These are phyloP conservation scores for Pseudomugil tenellus DNA, from an alignment of 2,797 vertebrate genomes.

Conservation along the genomic window DNA sequence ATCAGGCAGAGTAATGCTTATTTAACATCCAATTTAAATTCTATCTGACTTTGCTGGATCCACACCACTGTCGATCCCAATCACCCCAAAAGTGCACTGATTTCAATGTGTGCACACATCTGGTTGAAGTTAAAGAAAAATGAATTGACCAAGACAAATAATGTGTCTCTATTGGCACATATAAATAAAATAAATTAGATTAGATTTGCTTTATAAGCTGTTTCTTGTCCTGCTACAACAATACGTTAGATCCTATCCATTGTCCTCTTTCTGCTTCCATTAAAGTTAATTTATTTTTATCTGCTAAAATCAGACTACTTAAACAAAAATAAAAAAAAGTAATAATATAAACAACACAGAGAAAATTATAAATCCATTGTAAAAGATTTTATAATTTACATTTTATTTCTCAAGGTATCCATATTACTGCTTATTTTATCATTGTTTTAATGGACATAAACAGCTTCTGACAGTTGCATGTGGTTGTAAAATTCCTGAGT, in stretches of 20 bases:
- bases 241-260: constrained; percentile 19
- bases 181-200: constrained; percentile 10
- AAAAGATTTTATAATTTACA: constrained; percentile 19
- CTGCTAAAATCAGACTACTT: constrained; percentile 7
- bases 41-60: constrained; percentile 81
- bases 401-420: constrained; percentile 16
- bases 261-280: not conserved
- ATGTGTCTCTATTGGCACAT: not conserved
- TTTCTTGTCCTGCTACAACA: constrained; percentile 6
- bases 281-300: constrained; percentile 7
- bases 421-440: constrained; percentile 19
- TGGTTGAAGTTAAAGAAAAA: constrained; percentile 9
- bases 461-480: constrained; percentile 41
- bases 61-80: constrained; percentile 74
- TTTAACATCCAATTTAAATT: constrained; percentile 90
- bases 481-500: constrained; percentile 37
- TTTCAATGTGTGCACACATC: constrained; percentile 35
- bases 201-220: constrained; percentile 17
- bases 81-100: constrained; percentile 65
- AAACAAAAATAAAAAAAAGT: too few relatives aligned
- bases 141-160: not conserved
- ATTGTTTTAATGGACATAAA: constrained; percentile 44
- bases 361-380: constrained; percentile 1
- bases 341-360: not conserved
- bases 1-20: constrained; percentile 84